phyloP scores from a whole-genome alignment of 1,140 invertebrate species.

The Hylaeus anthracinus region DNA sequence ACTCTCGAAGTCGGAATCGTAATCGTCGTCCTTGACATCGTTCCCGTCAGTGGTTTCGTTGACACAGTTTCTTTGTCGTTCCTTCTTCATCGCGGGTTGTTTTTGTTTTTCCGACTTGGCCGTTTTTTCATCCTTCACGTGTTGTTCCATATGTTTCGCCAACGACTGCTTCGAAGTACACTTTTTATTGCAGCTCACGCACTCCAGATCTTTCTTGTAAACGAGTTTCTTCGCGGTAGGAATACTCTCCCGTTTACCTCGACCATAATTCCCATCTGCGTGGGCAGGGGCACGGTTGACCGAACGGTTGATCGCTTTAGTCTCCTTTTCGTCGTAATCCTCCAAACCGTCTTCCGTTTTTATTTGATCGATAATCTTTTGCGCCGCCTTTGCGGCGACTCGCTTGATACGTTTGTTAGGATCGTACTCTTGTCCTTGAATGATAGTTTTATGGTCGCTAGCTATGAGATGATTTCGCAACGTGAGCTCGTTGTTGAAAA shows the following conservation, averaged over 20 bases:
- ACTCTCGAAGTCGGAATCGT: slow-evolving; percentile 75
- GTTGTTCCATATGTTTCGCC: slow-evolving; percentile 75
- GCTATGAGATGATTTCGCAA: slow-evolving; percentile 78
- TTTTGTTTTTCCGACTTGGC: slow-evolving; percentile 51
- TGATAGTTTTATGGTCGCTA: slow-evolving; percentile 75
- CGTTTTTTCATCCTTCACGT: slow-evolving; percentile 72
- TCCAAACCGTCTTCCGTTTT: slow-evolving; percentile 75
- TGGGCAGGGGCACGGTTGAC: neutral
- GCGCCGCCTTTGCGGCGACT: slow-evolving; percentile 76
- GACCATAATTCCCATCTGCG: slow-evolving; percentile 16
- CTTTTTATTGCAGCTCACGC: slow-evolving; percentile 73
- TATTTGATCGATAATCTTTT: slow-evolving; percentile 79
- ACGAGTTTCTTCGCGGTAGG: slow-evolving; percentile 53
- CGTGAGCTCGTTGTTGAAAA: slow-evolving; percentile 76
- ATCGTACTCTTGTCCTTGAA: slow-evolving; percentile 76
- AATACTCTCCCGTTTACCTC: slow-evolving; percentile 41
- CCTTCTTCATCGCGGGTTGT: slow-evolving; percentile 38
- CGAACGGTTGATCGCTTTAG: slow-evolving; percentile 27
- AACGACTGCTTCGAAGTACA: slow-evolving; percentile 75
- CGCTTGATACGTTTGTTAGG: slow-evolving; percentile 78
- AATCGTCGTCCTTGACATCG: slow-evolving; percentile 69
- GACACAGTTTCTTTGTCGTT: slow-evolving; percentile 24
- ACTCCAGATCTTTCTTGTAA: slow-evolving; percentile 68
- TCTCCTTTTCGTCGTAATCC: slow-evolving; percentile 69
- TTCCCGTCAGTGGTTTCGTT: slow-evolving; percentile 11